Evolutionary conservation across 2,113 vertebrate species (phyloP), one percentile per base, ranked within the genome.

Genomic region (Centropus bengalensis): DNA sequence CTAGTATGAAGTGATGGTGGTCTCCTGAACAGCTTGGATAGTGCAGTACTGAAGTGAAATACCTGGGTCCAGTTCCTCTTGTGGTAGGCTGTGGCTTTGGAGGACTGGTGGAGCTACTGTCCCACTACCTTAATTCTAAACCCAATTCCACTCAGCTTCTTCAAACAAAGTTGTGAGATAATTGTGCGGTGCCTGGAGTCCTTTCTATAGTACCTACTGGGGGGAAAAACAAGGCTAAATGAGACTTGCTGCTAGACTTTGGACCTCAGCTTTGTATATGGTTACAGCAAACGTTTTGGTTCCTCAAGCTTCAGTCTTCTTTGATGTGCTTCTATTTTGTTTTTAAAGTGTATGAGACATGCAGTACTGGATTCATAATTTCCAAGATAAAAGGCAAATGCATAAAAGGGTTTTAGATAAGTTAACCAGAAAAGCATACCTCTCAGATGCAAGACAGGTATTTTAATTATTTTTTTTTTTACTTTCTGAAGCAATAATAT

Each of bases 291-390:
- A 68, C 18, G 7, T 88, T 68, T 90, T 86, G 26, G 47, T 75
- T 90, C n/a, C 32, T 86, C 44, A 70, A 52, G 56, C 38, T 80
- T 69, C 28, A 62, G 42, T 80, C 51, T 85, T 82, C 80, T 94
- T 95, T 94, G 74, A 91, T 91, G 69, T 92, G 56, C 80, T 92
- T 89, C 85, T 86, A 10, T 55, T 89, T 89, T 70, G 55, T 10
- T 93, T 94, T 80, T 54, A 22, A 91, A 94, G 71, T 26, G 6
- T 62, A 38, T 89, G 33, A 44, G 75, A 81, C 16, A 59, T 59
- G 70, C 32, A 80, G 84, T 77, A 45, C 27, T 74, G 62, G 44
- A 73, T 32, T 80, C 36, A 38, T 67, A 17, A 23, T 6, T 92
- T 91, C 64, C 19, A 74, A 94, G 92, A 95, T 96, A 69, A 96